A percentile compares a stretch with the other conserved stretches of the same genome.
phyloP scores from a whole-genome alignment of 1,140 invertebrate species.

The Papilio polyxenes region DNA sequence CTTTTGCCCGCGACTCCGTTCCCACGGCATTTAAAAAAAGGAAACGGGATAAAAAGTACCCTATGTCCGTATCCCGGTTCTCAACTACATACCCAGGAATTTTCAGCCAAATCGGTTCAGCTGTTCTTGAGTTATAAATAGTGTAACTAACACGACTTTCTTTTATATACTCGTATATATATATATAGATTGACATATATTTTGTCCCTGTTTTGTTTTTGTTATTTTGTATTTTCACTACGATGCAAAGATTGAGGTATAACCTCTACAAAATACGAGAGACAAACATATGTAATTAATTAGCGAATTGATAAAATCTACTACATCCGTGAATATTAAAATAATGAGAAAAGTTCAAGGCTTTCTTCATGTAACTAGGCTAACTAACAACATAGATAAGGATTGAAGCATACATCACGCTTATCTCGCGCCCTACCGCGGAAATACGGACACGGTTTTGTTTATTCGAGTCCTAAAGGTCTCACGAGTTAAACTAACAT shows the following conservation, averaged over 20 bases:
- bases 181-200: too few species aligned
- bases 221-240: neutral
- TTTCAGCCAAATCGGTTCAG: too few species aligned
- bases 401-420: constrained; percentile 9
- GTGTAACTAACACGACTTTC: too few species aligned
- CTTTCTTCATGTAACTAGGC: constrained; percentile 4
- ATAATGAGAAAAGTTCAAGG: constrained; percentile 17
- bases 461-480: constrained; percentile 3
- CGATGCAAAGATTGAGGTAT: neutral
- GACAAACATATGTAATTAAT: neutral
- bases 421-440: constrained; percentile 21
- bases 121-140: too few species aligned
- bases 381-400: constrained; percentile 23
- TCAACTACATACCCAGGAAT: too few species aligned
- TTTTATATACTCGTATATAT: too few species aligned
- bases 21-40: too few species aligned
- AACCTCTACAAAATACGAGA: neutral
- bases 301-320: neutral
- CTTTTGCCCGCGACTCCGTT: too few species aligned
- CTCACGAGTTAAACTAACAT: neutral
- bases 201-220: neutral
- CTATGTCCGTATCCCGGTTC: too few species aligned
- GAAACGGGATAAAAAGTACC: too few species aligned
- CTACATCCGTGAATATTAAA: neutral
- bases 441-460: neutral